Evolutionary conservation across 2,888 invertebrate genomes (phyloP).

Genomic region (Branchipolynoe longqiensis): DNA sequence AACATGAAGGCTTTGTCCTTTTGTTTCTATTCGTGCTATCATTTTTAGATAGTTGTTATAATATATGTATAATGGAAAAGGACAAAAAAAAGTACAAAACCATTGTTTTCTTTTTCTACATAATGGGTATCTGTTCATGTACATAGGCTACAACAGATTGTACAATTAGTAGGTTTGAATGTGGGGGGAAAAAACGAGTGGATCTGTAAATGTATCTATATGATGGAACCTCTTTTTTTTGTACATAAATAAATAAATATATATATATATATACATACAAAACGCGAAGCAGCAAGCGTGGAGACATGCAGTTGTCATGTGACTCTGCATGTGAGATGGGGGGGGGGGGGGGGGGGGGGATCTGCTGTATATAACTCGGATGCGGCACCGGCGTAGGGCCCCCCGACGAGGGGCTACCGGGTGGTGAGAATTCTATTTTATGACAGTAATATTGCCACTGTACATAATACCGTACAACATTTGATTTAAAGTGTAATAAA

Average conservation of each 20-base stretch:
- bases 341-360: too few relatives aligned
- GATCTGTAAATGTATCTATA: conserved; percentile 52
- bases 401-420: not conserved
- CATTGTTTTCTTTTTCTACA: conserved; percentile 36
- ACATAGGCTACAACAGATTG: conserved; percentile 37
- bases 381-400: not conserved
- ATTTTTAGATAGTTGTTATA: conserved; percentile 41
- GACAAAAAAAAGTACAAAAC: conserved; percentile 27
- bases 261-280: conserved; percentile 49
- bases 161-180: conserved; percentile 52
- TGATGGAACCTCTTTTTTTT: conserved; percentile 31
- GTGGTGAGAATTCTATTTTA: conserved; percentile 52
- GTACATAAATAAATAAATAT: conserved; percentile 44
- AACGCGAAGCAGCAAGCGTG: conserved; percentile 15
- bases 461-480: conserved; percentile 55
- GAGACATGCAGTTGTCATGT: conserved; percentile 52
- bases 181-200: conserved; percentile 33
- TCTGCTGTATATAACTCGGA: conserved; percentile 40
- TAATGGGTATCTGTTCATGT: conserved; percentile 45
- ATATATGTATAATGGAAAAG: conserved; percentile 23
- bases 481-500: conserved; percentile 56
- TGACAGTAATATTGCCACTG: conserved; percentile 56
- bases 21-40: conserved; percentile 52
- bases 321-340: conserved; percentile 30
- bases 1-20: conserved; percentile 25